Conservation (phyloP, 2,888 invertebrate genomes). For the Loripinus fragilis region DNA sequence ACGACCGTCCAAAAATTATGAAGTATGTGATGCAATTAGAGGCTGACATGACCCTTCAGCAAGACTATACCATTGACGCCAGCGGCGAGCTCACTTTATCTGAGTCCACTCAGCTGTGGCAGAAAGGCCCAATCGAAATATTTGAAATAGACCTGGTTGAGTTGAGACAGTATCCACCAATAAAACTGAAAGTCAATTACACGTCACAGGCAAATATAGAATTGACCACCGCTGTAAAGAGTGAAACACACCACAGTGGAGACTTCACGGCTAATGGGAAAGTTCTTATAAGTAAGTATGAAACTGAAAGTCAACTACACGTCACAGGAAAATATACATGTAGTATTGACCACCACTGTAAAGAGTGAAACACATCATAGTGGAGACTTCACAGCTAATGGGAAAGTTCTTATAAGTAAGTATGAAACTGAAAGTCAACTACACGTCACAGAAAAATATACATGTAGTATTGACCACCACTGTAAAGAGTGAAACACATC, state of each 20-base stretch:
- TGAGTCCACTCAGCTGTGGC: constrained; percentile 32
- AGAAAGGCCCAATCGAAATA: constrained; percentile 25
- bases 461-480: constrained; percentile 39
- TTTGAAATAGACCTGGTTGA: constrained; percentile 37
- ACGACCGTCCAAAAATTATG: constrained; percentile 48
- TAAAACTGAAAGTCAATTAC: constrained; percentile 43
- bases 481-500: constrained; percentile 29
- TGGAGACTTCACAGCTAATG: constrained; percentile 32
- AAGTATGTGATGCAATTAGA: constrained; percentile 55
- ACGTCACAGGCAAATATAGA: constrained; percentile 46
- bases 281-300: constrained; percentile 41
- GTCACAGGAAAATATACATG: constrained; percentile 48
- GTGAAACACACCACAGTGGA: constrained; percentile 29
- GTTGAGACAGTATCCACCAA: constrained; percentile 40
- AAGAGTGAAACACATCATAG: constrained; percentile 31
- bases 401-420: constrained; percentile 47
- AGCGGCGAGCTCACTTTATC: constrained; percentile 50
- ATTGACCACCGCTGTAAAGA: constrained; percentile 37
- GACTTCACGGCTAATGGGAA: constrained; percentile 37
- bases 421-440: constrained; percentile 26
- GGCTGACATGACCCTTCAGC: constrained; percentile 40
- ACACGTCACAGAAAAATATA: constrained; percentile 46
- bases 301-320: constrained; percentile 31
- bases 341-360: constrained; percentile 35
- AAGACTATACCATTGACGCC: constrained; percentile 40